Conservation (phyloP, 2,113 vertebrate species). For the Paradisaea rubra region DNA sequence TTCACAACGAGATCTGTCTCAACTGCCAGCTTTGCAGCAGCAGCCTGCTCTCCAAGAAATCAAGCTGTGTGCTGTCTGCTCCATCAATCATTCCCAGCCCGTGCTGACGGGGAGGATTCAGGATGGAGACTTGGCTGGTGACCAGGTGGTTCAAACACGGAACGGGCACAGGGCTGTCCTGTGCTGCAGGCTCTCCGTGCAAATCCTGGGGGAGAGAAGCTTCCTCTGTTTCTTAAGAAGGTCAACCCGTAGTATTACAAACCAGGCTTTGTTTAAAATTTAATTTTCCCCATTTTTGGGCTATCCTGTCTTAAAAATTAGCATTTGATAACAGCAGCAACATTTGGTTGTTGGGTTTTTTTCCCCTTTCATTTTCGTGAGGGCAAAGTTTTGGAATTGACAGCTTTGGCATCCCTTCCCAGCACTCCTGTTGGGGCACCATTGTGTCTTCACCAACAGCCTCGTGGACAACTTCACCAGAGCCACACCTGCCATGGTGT, state of each 20-base stretch:
- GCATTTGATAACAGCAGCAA: not conserved
- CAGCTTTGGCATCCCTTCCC: not conserved
- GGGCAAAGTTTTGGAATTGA: not conserved
- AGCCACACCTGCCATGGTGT: not conserved
- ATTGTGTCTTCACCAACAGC: not conserved
- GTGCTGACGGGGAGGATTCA: not conserved
- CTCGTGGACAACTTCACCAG: not conserved
- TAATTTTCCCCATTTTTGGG: not conserved
- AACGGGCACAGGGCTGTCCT: not conserved
- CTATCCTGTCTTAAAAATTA: not conserved
- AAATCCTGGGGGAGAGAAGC: not conserved
- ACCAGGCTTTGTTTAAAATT: not conserved
- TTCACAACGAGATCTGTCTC: not conserved
- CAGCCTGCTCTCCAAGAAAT: not conserved
- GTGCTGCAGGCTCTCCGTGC: not conserved
- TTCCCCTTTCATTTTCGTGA: not conserved
- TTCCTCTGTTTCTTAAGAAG: not conserved
- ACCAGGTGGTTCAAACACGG: not conserved
- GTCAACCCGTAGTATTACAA: not conserved
- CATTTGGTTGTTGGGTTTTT: not conserved
- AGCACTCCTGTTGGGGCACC: not conserved
- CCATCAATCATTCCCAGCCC: not conserved
- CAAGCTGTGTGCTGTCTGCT: constrained; percentile 19
- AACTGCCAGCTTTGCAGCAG: not conserved
- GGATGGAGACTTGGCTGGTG: not conserved